A percentile compares a stretch with the other conserved stretches of the same genome.
These are phyloP conservation scores for Athetis lepigone DNA, from an alignment of 2,888 invertebrate species.

Conservation along the genomic window DNA sequence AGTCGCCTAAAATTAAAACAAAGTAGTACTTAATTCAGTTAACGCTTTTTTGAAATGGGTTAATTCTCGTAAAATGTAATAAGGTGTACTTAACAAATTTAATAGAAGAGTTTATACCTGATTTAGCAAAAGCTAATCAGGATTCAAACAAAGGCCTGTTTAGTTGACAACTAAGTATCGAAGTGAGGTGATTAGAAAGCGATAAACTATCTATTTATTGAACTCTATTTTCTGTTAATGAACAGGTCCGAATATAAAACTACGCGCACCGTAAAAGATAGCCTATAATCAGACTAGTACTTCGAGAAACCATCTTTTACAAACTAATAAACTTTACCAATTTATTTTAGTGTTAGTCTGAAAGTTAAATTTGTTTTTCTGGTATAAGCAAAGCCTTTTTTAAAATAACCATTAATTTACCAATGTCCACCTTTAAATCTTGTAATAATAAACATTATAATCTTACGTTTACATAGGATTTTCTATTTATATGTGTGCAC, in stretches of 20 bases:
- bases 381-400: not conserved
- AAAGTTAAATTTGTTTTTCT: no score
- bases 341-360: no score
- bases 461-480: slow-evolving; percentile 42
- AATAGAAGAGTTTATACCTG: slow-evolving; percentile 26
- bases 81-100: slow-evolving; percentile 34
- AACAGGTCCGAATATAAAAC: not conserved
- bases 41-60: slow-evolving; percentile 42
- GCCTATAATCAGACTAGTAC: no score
- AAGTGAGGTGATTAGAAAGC: not conserved
- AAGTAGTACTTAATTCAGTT: slow-evolving; percentile 33
- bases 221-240: not conserved
- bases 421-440: not conserved
- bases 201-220: not conserved
- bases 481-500: slow-evolving; percentile 27
- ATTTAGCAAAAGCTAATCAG: slow-evolving; percentile 21
- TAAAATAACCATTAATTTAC: not conserved
- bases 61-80: slow-evolving; percentile 40
- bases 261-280: no score
- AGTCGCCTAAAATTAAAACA: slow-evolving; percentile 34
- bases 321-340: no score
- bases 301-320: no score
- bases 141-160: not conserved
- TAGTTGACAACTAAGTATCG: not conserved
- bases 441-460: slow-evolving; percentile 25